Percentiles rank a stretch among this genome's conserved stretches.
Evolutionary conservation across 2,113 vertebrate genomes (phyloP).

Genomic region (Ptychochromis oligacanthus): DNA sequence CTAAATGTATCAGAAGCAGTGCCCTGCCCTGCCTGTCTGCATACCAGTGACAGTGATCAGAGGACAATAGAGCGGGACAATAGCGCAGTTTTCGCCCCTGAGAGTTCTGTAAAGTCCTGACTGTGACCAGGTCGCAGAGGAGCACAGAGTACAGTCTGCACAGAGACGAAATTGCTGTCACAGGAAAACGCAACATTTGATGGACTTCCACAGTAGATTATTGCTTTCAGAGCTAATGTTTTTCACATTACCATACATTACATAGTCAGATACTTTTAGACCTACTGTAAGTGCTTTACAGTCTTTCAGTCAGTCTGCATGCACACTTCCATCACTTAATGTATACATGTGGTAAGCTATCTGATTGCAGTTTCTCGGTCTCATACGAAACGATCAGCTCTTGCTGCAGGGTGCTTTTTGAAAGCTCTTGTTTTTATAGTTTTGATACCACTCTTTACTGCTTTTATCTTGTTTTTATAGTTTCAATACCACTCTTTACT

Average conservation of each 20-base stretch:
- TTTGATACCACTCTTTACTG: background rate
- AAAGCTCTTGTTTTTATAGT: background rate
- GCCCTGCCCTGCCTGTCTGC: constrained; percentile 63
- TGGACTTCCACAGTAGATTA: background rate
- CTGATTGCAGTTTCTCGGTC: background rate
- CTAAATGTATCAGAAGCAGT: constrained; percentile 69
- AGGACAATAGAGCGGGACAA: constrained; percentile 71
- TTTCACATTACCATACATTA: background rate
- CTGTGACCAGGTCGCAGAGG: background rate
- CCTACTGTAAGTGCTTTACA: background rate
- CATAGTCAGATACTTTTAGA: background rate
- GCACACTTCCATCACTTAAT: constrained; percentile 2
- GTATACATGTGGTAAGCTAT: background rate
- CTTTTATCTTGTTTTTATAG: background rate
- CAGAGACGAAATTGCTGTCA: background rate
- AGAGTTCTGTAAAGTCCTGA: constrained; percentile 22
- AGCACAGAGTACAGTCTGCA: background rate
- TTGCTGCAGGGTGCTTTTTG: background rate
- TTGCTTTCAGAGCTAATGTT: background rate
- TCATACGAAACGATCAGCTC: background rate
- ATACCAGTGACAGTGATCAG: constrained; percentile 68
- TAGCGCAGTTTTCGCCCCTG: constrained; percentile 30
- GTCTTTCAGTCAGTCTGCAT: background rate
- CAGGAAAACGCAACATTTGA: background rate
- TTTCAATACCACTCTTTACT: background rate